phyloP scores from a whole-genome alignment of 30 jellyfish, hydroid and myxozoan genomes.

The Mastigias papua region DNA sequence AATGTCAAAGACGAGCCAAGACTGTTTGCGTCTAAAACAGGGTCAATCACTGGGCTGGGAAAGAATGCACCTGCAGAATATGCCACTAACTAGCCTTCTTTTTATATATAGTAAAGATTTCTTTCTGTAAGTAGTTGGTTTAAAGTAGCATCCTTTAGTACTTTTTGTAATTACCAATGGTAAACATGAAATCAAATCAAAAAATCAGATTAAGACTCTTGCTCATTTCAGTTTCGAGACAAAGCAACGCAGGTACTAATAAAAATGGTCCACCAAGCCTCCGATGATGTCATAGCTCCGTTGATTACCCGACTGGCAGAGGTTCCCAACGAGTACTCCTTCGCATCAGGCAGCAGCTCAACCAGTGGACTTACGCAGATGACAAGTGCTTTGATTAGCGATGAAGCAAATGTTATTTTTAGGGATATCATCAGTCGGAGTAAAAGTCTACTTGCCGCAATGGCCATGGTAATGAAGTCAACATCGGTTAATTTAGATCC shows the following conservation, averaged over 20 bases:
- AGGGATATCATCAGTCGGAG: constrained; percentile 46
- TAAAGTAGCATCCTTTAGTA: too few species aligned
- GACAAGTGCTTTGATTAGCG: not conserved
- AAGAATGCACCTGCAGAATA: too few species aligned
- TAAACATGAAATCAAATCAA: too few species aligned
- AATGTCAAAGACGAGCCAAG: too few species aligned
- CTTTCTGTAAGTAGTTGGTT: too few species aligned
- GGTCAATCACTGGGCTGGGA: too few species aligned
- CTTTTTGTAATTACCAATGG: too few species aligned
- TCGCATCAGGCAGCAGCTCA: not conserved
- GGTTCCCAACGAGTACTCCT: constrained; percentile 38
- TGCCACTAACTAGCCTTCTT: too few species aligned
- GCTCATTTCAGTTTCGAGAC: constrained; percentile 18
- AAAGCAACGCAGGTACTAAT: constrained; percentile 12
- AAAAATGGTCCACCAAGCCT: constrained; percentile 8
- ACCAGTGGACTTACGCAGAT: constrained; percentile 4
- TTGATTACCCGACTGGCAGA: constrained; percentile 30
- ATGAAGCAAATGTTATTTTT: constrained; percentile 6
- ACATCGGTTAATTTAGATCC: constrained; percentile 52
- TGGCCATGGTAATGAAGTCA: constrained; percentile 56
- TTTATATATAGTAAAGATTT: too few species aligned
- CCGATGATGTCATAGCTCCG: constrained; percentile 62
- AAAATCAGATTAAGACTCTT: not conserved
- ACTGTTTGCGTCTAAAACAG: too few species aligned
- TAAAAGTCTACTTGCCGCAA: constrained; percentile 39